Evolutionary conservation across 2,113 vertebrate genomes (phyloP).

Genomic region (Shinisaurus crocodilurus): DNA sequence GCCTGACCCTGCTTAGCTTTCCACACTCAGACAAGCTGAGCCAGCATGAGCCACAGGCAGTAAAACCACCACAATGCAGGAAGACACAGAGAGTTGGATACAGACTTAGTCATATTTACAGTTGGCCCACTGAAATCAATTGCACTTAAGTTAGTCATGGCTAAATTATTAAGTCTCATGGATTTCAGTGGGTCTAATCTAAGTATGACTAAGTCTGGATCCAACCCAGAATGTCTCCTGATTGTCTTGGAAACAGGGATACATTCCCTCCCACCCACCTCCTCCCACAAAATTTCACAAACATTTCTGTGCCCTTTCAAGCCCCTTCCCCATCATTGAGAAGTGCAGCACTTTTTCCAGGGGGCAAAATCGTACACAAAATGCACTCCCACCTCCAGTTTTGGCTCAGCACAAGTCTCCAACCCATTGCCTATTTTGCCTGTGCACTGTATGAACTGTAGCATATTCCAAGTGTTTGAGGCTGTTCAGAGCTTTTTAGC

Average conservation of each 20-base stretch:
- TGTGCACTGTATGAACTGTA: too few relatives aligned
- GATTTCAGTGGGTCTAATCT: too few relatives aligned
- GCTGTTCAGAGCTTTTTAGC: neutral
- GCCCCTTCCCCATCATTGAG: too few relatives aligned
- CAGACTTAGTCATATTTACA: neutral
- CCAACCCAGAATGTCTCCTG: neutral
- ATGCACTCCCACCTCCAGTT: neutral
- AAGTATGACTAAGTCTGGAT: too few relatives aligned
- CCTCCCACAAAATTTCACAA: neutral
- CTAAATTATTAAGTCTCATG: neutral
- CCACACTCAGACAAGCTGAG: too few relatives aligned
- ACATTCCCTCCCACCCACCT: neutral
- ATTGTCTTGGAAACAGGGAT: neutral
- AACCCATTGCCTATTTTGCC: neutral
- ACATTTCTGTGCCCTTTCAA: neutral
- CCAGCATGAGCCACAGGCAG: too few relatives aligned
- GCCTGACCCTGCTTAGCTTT: too few relatives aligned
- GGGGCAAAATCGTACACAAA: neutral
- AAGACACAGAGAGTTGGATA: neutral
- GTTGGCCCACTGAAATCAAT: neutral
- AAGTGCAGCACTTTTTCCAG: neutral
- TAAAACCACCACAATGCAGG: neutral
- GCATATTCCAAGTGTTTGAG: neutral
- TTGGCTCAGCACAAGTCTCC: neutral
- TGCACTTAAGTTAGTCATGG: neutral